These are phyloP conservation scores for Drosophila sulfurigaster DNA, from an alignment of 1,140 invertebrate species.

Conservation along the genomic window DNA sequence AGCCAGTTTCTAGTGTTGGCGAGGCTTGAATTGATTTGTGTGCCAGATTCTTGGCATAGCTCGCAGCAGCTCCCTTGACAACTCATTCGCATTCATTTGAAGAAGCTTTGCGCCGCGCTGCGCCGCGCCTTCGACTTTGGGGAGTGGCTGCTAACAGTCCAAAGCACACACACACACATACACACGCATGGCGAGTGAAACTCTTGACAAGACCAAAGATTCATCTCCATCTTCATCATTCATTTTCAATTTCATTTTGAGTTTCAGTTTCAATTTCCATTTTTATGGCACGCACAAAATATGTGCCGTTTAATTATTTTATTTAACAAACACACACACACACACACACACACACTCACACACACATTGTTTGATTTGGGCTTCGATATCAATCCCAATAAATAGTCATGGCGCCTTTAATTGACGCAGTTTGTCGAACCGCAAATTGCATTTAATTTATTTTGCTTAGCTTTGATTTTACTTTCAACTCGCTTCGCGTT, in stretches of 20 bases:
- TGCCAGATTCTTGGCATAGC: slow-evolving; percentile 49
- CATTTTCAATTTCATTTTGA: slow-evolving; percentile 2
- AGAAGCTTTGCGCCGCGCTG: slow-evolving; percentile 10
- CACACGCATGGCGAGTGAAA: slow-evolving; percentile 9
- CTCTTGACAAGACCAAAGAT: slow-evolving; percentile 32
- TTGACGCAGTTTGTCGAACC: slow-evolving; percentile 38
- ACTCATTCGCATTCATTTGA: slow-evolving; percentile 6
- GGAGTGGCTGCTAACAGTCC: slow-evolving; percentile 4
- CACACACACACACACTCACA: slow-evolving; percentile 10
- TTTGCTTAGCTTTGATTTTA: slow-evolving; percentile 27
- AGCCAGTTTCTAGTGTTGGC: slow-evolving; percentile 29
- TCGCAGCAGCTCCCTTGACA: slow-evolving; percentile 25
- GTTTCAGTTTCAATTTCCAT: slow-evolving; percentile 36
- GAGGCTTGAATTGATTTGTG: slow-evolving; percentile 29
- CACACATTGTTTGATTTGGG: slow-evolving; percentile 9
- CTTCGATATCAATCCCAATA: slow-evolving; percentile 14
- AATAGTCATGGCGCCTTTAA: slow-evolving; percentile 10
- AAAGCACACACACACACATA: not conserved
- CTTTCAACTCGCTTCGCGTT: slow-evolving; percentile 28
- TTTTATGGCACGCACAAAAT: slow-evolving; percentile 40
- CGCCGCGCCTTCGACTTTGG: not conserved
- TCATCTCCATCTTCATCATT: slow-evolving; percentile 7
- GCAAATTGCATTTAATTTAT: slow-evolving; percentile 38
- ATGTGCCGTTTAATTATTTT: slow-evolving; percentile 34
- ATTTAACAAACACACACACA: slow-evolving; percentile 22